Percentiles rank a stretch among this genome's conserved stretches.
Evolutionary conservation across 1,140 invertebrate species (phyloP).

Genomic region (Scylla paramamosain): DNA sequence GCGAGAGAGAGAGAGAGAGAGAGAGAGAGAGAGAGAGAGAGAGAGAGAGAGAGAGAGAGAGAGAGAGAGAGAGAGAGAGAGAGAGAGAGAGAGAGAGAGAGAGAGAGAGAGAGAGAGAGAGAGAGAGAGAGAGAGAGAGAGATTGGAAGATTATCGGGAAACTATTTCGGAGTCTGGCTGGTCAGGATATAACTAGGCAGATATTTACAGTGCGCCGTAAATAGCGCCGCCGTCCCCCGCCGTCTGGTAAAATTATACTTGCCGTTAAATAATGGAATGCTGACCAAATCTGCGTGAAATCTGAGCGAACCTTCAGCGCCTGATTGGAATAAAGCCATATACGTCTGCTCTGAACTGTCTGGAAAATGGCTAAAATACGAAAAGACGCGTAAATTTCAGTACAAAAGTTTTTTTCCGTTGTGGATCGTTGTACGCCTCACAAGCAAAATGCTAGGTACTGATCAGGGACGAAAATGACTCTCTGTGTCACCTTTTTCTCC

Average conservation of each 20-base stretch:
- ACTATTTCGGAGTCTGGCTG: background rate
- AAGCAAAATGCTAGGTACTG: no score
- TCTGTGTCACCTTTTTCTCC: no score
- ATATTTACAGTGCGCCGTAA: background rate
- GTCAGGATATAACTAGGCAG: background rate
- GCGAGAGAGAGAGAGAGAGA: no score
- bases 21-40: no score
- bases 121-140: slow-evolving; percentile 1
- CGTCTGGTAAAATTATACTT: background rate
- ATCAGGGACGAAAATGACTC: no score
- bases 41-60: no score
- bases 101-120: background rate
- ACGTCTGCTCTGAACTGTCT: background rate
- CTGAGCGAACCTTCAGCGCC: background rate
- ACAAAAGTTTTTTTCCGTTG: no score
- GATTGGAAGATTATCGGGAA: slow-evolving; percentile 12
- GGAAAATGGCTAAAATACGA: no score
- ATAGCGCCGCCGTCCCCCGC: background rate
- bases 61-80: no score
- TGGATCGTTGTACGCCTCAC: no score
- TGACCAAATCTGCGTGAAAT: background rate
- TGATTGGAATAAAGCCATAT: background rate
- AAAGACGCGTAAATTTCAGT: no score
- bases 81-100: background rate
- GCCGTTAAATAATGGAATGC: background rate